Percentiles rank a stretch among this genome's conserved stretches.
Evolutionary conservation across 2,888 invertebrate genomes (phyloP).

Genomic region (Parnassius apollo): DNA sequence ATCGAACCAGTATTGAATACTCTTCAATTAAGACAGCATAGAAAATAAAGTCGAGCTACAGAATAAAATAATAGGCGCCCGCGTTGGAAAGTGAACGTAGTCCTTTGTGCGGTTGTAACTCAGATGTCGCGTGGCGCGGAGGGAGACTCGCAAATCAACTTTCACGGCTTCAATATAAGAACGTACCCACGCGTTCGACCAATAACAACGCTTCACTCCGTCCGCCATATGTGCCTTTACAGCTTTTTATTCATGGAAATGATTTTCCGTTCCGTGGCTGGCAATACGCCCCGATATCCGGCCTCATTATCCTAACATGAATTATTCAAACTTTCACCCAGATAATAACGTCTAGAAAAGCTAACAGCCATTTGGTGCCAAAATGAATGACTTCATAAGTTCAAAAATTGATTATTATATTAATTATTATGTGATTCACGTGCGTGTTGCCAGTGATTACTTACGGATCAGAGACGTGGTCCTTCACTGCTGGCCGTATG

Average conservation of each 20-base stretch:
- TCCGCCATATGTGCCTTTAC: conserved; percentile 33
- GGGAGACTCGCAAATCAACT: conserved; percentile 59
- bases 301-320: conserved; percentile 53
- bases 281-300: conserved; percentile 45
- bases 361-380: too few relatives aligned
- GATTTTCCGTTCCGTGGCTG: conserved; percentile 32
- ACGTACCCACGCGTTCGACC: conserved; percentile 42
- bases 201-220: conserved; percentile 43
- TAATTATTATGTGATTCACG: too few relatives aligned
- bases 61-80: background rate
- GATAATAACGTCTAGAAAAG: too few relatives aligned
- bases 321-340: conserved; percentile 51
- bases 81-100: conserved; percentile 35
- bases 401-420: too few relatives aligned
- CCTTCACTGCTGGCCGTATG: too few relatives aligned
- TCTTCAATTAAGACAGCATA: too few relatives aligned
- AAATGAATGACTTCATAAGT: too few relatives aligned
- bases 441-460: too few relatives aligned
- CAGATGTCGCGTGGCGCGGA: conserved; percentile 36
- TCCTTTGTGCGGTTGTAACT: conserved; percentile 31
- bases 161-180: conserved; percentile 56
- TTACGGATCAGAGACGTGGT: too few relatives aligned
- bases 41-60: too few relatives aligned
- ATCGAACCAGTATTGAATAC: too few relatives aligned
- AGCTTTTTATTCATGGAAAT: conserved; percentile 35